Evolutionary conservation across 1,140 invertebrate species (phyloP), one percentile per base, ranked within the genome.

Genomic region (Ectropis grisescens): DNA sequence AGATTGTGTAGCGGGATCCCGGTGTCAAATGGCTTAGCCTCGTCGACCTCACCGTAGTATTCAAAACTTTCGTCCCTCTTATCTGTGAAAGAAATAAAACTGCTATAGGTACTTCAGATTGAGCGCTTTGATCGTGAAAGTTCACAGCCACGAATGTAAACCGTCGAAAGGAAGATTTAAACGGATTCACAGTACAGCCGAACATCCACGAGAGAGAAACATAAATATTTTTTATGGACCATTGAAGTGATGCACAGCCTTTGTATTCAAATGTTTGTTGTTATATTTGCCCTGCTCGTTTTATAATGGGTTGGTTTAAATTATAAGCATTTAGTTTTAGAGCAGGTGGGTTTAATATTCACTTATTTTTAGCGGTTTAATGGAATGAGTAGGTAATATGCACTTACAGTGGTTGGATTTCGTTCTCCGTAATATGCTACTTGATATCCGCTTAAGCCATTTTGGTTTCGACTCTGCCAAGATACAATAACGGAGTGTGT

Each of bases 391-490:
- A n/a, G n/a, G n/a, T 4, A 19, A 8, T 19, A 8, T 13, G 2
- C 52, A 71, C 70, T 70, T 48, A 82, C 74, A 26, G 68, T 61
- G 16, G 32, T 61, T 47, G 75, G 59, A 51, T 67, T 74, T 40
- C 91, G 90, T 47, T 90, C 85, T 15, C 90, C 86, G 58, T 93
- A 91, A 82, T 95, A 95, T 46, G 91, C 90, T 47, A 96, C 89
- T 82, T 93, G 90, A 66, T 93, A 96, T 30, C 92, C 93, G 49
- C 89, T 89, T 34, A 97, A 85, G 11, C 91, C 90, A 9, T 90
- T 91, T 72, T 93, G 90, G 82, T 96, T 95, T 49, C 93, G 86
- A 47, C 92, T 93, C 65, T 95, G 91, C 94, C 94, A 96, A 32
- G 92, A 91, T 8, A 95, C 91, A 33, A 93, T 82, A 16, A 95